Evolutionary conservation across 1,140 invertebrate species (phyloP).

Genomic region (Steinernema khuongi): DNA sequence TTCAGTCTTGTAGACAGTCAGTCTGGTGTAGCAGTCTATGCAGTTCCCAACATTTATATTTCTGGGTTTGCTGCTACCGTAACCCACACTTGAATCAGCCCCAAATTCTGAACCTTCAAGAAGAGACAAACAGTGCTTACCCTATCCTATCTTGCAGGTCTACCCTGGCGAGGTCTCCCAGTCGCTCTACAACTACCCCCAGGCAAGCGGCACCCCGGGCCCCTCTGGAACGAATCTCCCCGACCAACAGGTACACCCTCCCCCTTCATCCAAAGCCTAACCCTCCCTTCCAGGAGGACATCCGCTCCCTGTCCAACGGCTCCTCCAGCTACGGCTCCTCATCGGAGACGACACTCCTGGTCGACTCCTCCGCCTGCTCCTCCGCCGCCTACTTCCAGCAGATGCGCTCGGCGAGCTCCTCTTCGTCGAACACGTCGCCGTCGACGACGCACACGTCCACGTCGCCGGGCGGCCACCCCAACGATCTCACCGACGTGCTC

Average conservation of each 20-base stretch:
- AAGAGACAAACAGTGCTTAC: conserved; percentile 2
- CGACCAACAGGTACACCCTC: conserved; percentile 31
- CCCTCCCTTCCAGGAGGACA: conserved; percentile 25
- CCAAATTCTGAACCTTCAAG: background rate
- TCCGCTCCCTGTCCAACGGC: conserved; percentile 27
- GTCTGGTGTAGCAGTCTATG: too few relatives aligned
- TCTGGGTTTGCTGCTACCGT: too few relatives aligned
- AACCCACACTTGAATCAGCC: too few relatives aligned
- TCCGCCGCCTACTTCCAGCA: background rate
- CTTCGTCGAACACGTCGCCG: background rate
- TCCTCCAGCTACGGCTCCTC: conserved; percentile 26
- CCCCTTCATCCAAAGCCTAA: conserved; percentile 23
- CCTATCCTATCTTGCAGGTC: background rate
- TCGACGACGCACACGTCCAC: background rate
- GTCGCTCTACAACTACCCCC: conserved; percentile 2
- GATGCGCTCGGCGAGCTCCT: background rate
- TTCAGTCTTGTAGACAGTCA: too few relatives aligned
- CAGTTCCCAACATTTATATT: too few relatives aligned
- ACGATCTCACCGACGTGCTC: conserved; percentile 18
- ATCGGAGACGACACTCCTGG: background rate
- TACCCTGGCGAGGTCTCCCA: conserved; percentile 4
- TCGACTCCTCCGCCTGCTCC: conserved; percentile 2
- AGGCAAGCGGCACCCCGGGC: background rate
- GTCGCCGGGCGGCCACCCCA: background rate
- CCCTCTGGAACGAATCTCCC: background rate